Evolutionary conservation across 2,113 vertebrate species (phyloP).

Genomic region (Oryzias melastigma): DNA sequence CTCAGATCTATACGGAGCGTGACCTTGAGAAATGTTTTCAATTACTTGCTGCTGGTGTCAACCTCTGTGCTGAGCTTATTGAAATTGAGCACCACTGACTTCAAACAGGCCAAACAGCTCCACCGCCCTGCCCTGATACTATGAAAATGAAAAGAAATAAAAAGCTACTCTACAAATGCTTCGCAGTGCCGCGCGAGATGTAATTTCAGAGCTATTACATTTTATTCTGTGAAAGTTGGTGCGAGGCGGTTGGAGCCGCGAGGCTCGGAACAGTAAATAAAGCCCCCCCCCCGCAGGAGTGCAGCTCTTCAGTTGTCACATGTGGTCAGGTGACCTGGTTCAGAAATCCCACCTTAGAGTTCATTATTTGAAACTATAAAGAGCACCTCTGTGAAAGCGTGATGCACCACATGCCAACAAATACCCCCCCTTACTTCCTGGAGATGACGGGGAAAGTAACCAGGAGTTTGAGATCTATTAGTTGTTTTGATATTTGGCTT

Average conservation of each 20-base stretch:
- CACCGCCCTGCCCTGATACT: constrained; percentile 7
- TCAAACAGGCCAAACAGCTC: constrained; percentile 36
- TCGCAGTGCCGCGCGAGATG: constrained; percentile 3
- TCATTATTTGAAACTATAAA: too few species aligned
- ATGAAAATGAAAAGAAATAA: constrained; percentile 28
- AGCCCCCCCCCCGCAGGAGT: constrained; percentile 9
- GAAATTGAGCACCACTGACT: constrained; percentile 56
- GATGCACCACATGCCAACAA: constrained; percentile 3
- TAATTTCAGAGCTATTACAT: constrained; percentile 24
- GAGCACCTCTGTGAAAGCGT: neutral
- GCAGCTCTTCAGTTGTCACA: constrained; percentile 1
- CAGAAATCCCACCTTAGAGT: constrained; percentile 2
- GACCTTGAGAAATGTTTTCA: constrained; percentile 70
- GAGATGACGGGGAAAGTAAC: too few species aligned
- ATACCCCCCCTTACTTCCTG: too few species aligned
- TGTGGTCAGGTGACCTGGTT: constrained; percentile 11
- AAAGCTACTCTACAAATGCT: constrained; percentile 20
- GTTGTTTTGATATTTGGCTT: too few species aligned
- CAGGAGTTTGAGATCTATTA: too few species aligned
- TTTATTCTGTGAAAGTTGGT: neutral
- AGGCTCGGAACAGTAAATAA: neutral
- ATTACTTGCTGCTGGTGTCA: constrained; percentile 47
- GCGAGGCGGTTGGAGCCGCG: neutral
- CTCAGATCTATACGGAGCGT: constrained; percentile 48
- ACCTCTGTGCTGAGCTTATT: constrained; percentile 47